Percentiles rank a stretch among this genome's conserved stretches.
Evolutionary conservation across 2,113 vertebrate genomes (phyloP).

Genomic region (Naja naja): DNA sequence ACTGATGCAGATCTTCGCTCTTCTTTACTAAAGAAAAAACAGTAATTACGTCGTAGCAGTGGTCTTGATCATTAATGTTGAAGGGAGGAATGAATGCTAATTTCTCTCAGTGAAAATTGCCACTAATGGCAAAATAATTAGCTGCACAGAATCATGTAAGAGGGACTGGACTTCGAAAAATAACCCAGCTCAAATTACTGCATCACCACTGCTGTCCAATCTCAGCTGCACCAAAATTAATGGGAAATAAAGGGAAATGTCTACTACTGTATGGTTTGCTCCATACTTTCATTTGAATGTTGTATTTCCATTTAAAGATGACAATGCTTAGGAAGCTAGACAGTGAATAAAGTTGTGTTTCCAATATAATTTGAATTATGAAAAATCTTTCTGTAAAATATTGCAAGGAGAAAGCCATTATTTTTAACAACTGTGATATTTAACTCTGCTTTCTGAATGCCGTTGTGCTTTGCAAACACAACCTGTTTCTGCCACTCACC

Average conservation of each 20-base stretch:
- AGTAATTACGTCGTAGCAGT: not conserved
- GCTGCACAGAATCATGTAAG: not conserved
- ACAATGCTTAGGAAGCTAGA: not conserved
- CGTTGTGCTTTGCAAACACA: not conserved
- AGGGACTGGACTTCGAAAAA: not conserved
- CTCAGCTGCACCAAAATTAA: not conserved
- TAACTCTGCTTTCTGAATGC: not conserved
- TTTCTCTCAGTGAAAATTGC: not conserved
- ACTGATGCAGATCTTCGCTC: slow-evolving; percentile 76
- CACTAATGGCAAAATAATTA: not conserved
- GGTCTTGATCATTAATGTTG: not conserved
- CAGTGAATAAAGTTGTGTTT: not conserved
- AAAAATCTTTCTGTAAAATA: not conserved
- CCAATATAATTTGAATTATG: not conserved
- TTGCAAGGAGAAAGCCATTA: not conserved
- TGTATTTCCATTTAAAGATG: not conserved
- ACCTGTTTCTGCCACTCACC: not conserved
- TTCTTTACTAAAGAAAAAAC: slow-evolving; percentile 55
- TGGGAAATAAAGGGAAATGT: not conserved
- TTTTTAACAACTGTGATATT: not conserved
- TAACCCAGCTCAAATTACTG: not conserved
- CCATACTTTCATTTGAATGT: not conserved
- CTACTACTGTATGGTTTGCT: not conserved
- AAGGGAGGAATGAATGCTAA: not conserved
- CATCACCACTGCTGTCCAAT: not conserved